Evolutionary conservation across 2,797 vertebrate species (phyloP), one percentile per base, ranked within the genome.

Genomic region (Chelonia mydas): DNA sequence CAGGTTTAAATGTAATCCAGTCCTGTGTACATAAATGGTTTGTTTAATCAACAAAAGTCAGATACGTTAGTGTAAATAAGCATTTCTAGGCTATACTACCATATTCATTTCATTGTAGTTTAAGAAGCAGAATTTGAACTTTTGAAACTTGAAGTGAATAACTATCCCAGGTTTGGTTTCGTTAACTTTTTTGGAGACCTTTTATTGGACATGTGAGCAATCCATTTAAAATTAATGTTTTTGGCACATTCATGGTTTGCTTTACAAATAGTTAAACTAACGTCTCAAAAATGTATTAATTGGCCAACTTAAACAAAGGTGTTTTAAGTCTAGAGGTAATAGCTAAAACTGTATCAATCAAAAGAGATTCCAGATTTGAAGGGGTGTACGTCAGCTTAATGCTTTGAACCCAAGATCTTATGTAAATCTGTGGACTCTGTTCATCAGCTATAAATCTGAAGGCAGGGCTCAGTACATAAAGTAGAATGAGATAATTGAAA

Each of bases 401-500:
- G 41, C 54, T 68, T 81, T 3, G 55, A 59, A 78, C 16, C 6
- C 21, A 25, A 65, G 59, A 53, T 87, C 25, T 3, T 85, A 50
- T n/a, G n/a, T 11, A n/a, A 31, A 0, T 0, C 27, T 54, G 11
- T 47, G 0, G 0, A 78, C 37, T 7, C 21, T 68, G 4, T 45
- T 45, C 6, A 49, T 68, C 45, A 83, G n/a, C 7, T 81, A 3
- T 41, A 11, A 3, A 10, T 77, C 19, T 91, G 11, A 16, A 59
- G 41, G 47, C 51, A 3, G 31, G n/a, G 87, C 41, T 86, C 85
- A 84, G 90, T n/a, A 74, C 68, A 13, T 92, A 59, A 47, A 84
- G 54, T 9, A 90, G 76, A 68, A 72, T 17, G 4, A 80, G 49
- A 27, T 31, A 61, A 61, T 87, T 37, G 53, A 53, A 53, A 80